Evolutionary conservation across 2,888 invertebrate genomes (phyloP), one percentile per base, ranked within the genome.

Genomic region (Synanthedon andrenaeformis): DNA sequence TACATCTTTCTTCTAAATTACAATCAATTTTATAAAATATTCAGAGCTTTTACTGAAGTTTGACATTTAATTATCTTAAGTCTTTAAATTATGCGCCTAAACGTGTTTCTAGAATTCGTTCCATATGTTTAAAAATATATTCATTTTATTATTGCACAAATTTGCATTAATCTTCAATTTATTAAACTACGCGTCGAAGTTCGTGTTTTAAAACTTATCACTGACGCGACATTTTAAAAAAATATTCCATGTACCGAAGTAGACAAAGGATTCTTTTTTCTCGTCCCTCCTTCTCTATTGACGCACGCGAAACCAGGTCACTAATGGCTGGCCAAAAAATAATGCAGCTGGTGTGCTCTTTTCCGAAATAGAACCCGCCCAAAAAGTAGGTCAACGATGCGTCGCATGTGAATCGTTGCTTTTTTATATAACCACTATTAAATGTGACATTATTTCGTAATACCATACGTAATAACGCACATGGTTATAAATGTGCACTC

Each of bases 301-400:
- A 49, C 49, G 14, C 49, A 17, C 23, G 19, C 23, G 52, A 57
- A 84, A 72, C 68, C 68, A 62, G 84, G 84, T 82, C 81, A 80
- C 62, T 59, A 14, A 70, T 72, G 69, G 73, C 77, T 73, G 67
- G 72, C 74, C 70, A 77, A 76, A 82, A 80, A 76, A 77, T 78
- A 79, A 81, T 86, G 85, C 85, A 85, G 78, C 79, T 68, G 72
- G 65, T 66, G 76, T 68, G 70, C 77, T 80, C 77, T 70, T 76
- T 77, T 79, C 78, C 62, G 70, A 85, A 86, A 84, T 85, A 84
- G 81, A 82, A 70, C 60, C 69, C 61, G 63, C 62, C 66, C 58
- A 70, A 67, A 78, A 75, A 85, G 75, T 62, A 84, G 69, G 86
- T 84, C 78, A 84, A 67, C 66, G 71, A 80, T 81, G 78, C 79